These are phyloP conservation scores for Liodrosophila aerea DNA, from an alignment of 2,888 invertebrate genomes.

Conservation along the genomic window DNA sequence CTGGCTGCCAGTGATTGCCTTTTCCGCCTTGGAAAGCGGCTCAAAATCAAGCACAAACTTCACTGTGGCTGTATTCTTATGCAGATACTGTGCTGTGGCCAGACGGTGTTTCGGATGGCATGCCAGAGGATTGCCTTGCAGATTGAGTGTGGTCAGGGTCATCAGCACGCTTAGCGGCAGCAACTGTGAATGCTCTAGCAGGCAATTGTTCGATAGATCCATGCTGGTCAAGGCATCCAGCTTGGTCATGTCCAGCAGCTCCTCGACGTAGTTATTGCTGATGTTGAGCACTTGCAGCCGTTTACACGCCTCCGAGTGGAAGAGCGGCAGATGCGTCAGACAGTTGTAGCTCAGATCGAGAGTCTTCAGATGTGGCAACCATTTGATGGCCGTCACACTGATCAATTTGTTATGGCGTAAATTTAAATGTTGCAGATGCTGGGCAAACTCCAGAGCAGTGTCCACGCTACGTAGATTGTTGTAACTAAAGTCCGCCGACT, in stretches of 20 bases:
- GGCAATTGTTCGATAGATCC: slow-evolving; percentile 86
- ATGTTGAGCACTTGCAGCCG: slow-evolving; percentile 85
- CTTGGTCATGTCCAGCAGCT: slow-evolving; percentile 84
- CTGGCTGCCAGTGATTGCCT: slow-evolving; percentile 82
- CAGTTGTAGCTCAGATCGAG: slow-evolving; percentile 87
- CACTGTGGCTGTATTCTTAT: slow-evolving; percentile 83
- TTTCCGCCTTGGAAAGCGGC: slow-evolving; percentile 84
- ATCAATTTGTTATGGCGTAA: slow-evolving; percentile 86
- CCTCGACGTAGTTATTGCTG: slow-evolving; percentile 86
- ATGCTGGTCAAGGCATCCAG: slow-evolving; percentile 84
- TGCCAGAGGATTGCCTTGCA: slow-evolving; percentile 86
- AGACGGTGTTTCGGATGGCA: slow-evolving; percentile 85
- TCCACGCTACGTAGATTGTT: slow-evolving; percentile 84
- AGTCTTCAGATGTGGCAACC: slow-evolving; percentile 85
- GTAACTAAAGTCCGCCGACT: slow-evolving; percentile 84
- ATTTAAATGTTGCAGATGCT: slow-evolving; percentile 86
- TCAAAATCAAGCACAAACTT: slow-evolving; percentile 85
- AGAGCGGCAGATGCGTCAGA: slow-evolving; percentile 84
- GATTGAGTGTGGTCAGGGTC: slow-evolving; percentile 84
- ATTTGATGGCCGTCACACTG: slow-evolving; percentile 84
- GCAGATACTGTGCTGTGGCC: slow-evolving; percentile 84
- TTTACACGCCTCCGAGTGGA: slow-evolving; percentile 84
- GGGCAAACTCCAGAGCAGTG: slow-evolving; percentile 85
- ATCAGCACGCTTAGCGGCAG: slow-evolving; percentile 84
- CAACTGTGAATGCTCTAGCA: slow-evolving; percentile 85